These are phyloP conservation scores for Gryllus longicercus DNA, from an alignment of 2,888 invertebrate genomes.

Conservation along the genomic window DNA sequence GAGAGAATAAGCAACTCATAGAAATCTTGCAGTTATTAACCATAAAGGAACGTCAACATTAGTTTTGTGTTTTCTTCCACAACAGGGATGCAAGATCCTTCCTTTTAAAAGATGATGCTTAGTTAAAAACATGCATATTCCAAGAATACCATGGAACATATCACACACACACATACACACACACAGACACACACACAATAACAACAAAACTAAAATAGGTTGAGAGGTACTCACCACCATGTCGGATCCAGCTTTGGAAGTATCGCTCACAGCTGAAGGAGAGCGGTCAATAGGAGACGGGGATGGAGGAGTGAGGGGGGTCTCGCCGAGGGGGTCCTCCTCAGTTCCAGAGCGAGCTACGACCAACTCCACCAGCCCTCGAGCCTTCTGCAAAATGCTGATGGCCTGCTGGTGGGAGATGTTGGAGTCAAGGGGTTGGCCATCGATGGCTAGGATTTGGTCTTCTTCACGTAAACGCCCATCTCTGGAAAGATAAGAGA, in stretches of 20 bases:
- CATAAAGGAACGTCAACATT: no score
- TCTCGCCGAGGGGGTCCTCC: conserved; percentile 31
- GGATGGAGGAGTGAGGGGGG: conserved; percentile 40
- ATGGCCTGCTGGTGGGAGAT: conserved; percentile 82
- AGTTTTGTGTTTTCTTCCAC: no score
- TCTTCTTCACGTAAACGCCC: conserved; percentile 72
- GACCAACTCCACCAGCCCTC: conserved; percentile 65
- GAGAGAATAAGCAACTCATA: no score
- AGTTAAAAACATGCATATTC: no score
- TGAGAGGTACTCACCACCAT: conserved; percentile 58
- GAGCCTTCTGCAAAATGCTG: conserved; percentile 69
- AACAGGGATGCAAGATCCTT: no score
- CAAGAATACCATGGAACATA: background rate
- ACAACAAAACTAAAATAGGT: background rate
- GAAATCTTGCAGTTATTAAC: no score
- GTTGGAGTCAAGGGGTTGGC: conserved; percentile 70
- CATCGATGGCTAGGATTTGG: conserved; percentile 80
- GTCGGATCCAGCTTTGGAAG: conserved; percentile 63
- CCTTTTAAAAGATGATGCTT: no score
- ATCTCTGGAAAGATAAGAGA: conserved; percentile 52
- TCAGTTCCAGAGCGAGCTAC: conserved; percentile 49
- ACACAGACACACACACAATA: background rate
- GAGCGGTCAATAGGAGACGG: conserved; percentile 45
- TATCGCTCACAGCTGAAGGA: conserved; percentile 65
- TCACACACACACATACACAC: no score